Base-by-base conservation (phyloP, 2,888 invertebrate species). In the Girardia tigrina region DNA sequence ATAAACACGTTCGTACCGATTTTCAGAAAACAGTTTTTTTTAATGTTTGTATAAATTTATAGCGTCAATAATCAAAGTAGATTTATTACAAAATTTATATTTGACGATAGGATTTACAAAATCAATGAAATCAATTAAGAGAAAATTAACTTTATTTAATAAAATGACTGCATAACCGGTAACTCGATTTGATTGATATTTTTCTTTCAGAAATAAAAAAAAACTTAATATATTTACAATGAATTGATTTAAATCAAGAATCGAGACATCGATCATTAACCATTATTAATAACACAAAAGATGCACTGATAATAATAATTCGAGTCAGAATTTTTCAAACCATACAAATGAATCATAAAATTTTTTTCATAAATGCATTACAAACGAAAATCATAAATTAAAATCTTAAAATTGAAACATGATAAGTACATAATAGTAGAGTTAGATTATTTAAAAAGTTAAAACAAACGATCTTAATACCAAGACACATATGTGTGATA, bases 1-100 rank as follows among this genome's bases (percentile, higher is more conserved):
- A 56, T 56, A 56, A 56, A 56, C 56, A 56, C 56, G 56, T 56
- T 56, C n/a, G n/a, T 56, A 56, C 56, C 56, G n/a, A 56, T 56
- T n/a, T 56, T 56, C 56, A 56, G 56, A 56, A n/a, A 56, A 56
- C 56, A 56, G 56, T 56, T 56, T n/a, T n/a, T n/a, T n/a, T n/a
- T 56, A 56, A 56, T 56, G 56, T 56, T 56, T 56, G 56, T 56
- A 56, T 56, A 56, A 56, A 56, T 56, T 56, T 56, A 56, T 56
- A 56, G 56, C 56, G 56, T 56, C 56, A 56, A 56, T 56, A 56
- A 20, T 56, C 56, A 56, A 56, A 56, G 4, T 56, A 56, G 56
- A 56, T 56, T 56, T 56, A 56, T 56, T 56, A 56, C 36, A 36
- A n/a, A n/a, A 56, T 56, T 56, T 56, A 56, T 56, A 56, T 56